Conservation (phyloP, 1,140 invertebrate genomes). For the Zophobas morio region DNA sequence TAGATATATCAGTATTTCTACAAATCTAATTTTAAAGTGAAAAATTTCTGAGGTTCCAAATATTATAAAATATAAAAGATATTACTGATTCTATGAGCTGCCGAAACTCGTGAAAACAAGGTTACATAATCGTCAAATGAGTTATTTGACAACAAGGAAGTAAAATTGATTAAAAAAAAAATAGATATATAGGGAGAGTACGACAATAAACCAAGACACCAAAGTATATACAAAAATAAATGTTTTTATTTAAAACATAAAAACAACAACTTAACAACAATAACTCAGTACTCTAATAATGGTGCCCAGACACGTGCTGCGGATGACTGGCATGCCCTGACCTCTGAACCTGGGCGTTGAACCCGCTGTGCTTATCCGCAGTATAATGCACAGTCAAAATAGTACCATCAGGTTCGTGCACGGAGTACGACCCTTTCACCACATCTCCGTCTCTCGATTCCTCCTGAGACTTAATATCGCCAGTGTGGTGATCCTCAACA, state of each 20-base stretch:
- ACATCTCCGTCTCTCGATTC: conserved; percentile 64
- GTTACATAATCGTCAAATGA: too few relatives aligned
- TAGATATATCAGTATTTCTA: too few relatives aligned
- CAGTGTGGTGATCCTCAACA: conserved; percentile 64
- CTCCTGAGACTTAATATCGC: conserved; percentile 65
- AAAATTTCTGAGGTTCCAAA: too few relatives aligned
- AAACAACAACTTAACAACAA: background rate
- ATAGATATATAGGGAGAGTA: background rate
- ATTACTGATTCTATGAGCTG: too few relatives aligned
- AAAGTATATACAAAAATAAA: background rate
- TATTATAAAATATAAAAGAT: too few relatives aligned
- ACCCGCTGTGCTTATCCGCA: conserved; percentile 78
- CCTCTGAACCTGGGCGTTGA: conserved; percentile 70
- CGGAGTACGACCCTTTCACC: conserved; percentile 8
- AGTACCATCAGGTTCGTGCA: conserved; percentile 70
- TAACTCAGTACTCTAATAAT: conserved; percentile 11
- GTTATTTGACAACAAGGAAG: too few relatives aligned
- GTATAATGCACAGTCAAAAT: conserved; percentile 76
- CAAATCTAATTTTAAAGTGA: too few relatives aligned
- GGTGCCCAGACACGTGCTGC: conserved; percentile 6
- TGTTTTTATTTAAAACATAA: background rate
- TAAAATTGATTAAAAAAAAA: background rate
- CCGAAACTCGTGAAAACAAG: too few relatives aligned
- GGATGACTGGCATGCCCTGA: conserved; percentile 28
- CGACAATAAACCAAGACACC: too few relatives aligned